Evolutionary conservation across 92 coral and sea anemone genomes (phyloP).

Genomic region (Galaxea fascicularis): DNA sequence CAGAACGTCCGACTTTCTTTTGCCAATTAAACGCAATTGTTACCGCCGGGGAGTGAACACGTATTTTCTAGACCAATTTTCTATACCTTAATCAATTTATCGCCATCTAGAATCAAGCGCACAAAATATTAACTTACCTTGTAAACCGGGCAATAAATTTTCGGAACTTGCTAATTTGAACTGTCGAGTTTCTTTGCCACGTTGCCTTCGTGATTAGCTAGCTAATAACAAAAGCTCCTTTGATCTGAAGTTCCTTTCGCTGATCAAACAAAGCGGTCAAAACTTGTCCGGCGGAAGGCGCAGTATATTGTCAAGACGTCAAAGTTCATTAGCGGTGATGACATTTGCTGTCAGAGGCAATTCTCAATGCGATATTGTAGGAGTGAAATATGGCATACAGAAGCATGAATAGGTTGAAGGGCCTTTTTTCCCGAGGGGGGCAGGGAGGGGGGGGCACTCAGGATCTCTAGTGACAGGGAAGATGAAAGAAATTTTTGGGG

Average conservation of each 20-base stretch:
- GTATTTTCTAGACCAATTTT: too few species aligned
- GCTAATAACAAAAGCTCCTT: neutral
- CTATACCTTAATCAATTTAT: too few species aligned
- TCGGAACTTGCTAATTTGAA: neutral
- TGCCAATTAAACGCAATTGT: too few species aligned
- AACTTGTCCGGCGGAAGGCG: neutral
- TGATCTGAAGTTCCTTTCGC: neutral
- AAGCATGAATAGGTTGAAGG: too few species aligned
- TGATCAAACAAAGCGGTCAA: neutral
- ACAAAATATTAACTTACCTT: neutral
- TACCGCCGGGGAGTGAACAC: too few species aligned
- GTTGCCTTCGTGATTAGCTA: neutral
- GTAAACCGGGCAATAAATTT: too few species aligned
- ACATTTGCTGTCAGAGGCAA: neutral
- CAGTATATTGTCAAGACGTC: neutral
- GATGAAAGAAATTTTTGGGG: too few species aligned
- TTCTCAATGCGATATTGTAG: neutral
- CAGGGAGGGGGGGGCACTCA: too few species aligned
- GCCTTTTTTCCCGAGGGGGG: too few species aligned
- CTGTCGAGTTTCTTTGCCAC: neutral
- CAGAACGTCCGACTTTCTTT: too few species aligned
- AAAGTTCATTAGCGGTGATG: neutral
- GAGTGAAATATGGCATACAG: neutral
- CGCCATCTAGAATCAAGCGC: neutral
- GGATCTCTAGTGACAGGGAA: too few species aligned